These are phyloP conservation scores for Carettochelys insculpta DNA, from an alignment of 2,113 vertebrate species.

Conservation along the genomic window DNA sequence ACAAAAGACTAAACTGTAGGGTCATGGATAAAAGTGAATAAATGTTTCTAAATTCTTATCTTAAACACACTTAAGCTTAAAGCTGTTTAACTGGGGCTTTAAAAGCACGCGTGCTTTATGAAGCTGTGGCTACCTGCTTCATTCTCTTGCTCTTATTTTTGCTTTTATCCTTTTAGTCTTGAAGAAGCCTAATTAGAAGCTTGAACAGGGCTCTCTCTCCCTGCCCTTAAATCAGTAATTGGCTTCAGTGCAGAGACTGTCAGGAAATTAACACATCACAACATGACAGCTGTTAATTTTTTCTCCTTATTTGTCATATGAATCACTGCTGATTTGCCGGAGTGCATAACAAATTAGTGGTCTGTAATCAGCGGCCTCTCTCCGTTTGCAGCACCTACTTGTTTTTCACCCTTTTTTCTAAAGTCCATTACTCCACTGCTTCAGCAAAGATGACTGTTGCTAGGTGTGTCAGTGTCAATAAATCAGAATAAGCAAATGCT, in stretches of 20 bases:
- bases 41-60: slow-evolving; percentile 89
- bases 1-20: slow-evolving; percentile 76
- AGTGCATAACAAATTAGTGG: slow-evolving; percentile 98
- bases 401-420: slow-evolving; percentile 34
- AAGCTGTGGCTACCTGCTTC: slow-evolving; percentile 84
- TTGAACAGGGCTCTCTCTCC: slow-evolving; percentile 90
- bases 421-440: slow-evolving; percentile 81
- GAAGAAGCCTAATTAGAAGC: slow-evolving; percentile 98
- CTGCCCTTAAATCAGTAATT: slow-evolving; percentile 99
- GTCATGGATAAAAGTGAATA: slow-evolving; percentile 88
- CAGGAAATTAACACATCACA: slow-evolving; percentile 99
- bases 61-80: slow-evolving; percentile 82
- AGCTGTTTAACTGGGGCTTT: slow-evolving; percentile 83
- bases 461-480: slow-evolving; percentile 87
- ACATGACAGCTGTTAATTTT: slow-evolving; percentile 99
- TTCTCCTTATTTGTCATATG: slow-evolving; percentile 94
- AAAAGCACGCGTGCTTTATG: slow-evolving; percentile 76
- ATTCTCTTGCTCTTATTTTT: slow-evolving; percentile 88
- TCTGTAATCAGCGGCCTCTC: slow-evolving; percentile 92
- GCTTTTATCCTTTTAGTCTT: slow-evolving; percentile 97
- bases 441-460: slow-evolving; percentile 74
- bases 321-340: slow-evolving; percentile 95
- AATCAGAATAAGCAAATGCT: slow-evolving; percentile 86
- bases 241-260: slow-evolving; percentile 97
- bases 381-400: slow-evolving; percentile 78